phyloP scores from a whole-genome alignment of 2,888 invertebrate species.

The Osedax fenrisi region DNA sequence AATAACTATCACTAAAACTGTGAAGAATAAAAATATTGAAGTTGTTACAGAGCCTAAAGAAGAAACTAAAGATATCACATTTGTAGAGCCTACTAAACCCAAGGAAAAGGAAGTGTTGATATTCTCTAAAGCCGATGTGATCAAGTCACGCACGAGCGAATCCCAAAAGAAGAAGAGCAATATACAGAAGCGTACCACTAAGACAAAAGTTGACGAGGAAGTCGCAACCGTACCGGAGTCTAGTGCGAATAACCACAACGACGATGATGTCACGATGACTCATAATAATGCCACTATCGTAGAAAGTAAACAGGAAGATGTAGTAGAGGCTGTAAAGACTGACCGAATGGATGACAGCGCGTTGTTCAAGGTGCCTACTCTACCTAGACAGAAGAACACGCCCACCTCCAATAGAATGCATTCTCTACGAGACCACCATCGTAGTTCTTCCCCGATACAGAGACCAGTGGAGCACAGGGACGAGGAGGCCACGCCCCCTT shows the following conservation, averaged over 20 bases:
- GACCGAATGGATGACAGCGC: background rate
- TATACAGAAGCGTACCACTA: background rate
- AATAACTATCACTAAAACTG: too few species aligned
- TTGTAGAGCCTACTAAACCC: too few species aligned
- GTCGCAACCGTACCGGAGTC: background rate
- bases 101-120: background rate
- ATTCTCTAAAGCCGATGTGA: background rate
- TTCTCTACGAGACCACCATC: background rate
- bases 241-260: background rate
- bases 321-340: background rate
- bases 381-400: background rate
- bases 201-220: background rate
- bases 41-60: too few species aligned
- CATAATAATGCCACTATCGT: background rate
- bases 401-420: background rate
- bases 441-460: background rate
- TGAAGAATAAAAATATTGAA: too few species aligned
- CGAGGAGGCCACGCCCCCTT: background rate
- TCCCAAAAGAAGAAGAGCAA: background rate
- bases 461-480: background rate
- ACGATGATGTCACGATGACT: too few species aligned
- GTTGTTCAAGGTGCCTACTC: constrained; percentile 4
- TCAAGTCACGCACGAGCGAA: background rate
- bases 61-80: too few species aligned
- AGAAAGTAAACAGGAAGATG: too few species aligned